These are phyloP conservation scores for Paracentrotus lividus DNA, from an alignment of 53 echinoderm and acorn worm species.

Conservation along the genomic window DNA sequence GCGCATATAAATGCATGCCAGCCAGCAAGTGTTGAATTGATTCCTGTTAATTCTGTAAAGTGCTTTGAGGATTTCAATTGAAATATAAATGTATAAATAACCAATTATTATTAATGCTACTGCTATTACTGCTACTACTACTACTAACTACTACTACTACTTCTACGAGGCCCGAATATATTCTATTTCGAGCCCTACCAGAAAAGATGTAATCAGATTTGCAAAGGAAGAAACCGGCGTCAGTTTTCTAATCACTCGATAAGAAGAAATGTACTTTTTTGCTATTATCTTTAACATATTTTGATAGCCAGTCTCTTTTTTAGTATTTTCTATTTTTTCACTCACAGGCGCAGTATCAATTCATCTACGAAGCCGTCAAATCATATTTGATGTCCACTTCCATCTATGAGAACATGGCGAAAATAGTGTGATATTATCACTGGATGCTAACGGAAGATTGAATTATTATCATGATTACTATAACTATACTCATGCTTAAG, in stretches of 20 bases:
- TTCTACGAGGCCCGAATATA: neutral
- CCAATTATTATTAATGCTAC: too few relatives aligned
- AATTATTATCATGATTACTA: too few relatives aligned
- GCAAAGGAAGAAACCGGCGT: neutral
- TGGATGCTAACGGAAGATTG: neutral
- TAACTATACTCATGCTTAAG: too few relatives aligned
- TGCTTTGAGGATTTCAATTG: too few relatives aligned
- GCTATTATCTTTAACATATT: neutral
- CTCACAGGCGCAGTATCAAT: slow-evolving; percentile 20
- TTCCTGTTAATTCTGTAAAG: too few relatives aligned
- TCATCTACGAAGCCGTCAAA: slow-evolving; percentile 10
- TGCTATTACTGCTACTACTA: too few relatives aligned
- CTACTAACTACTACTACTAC: neutral
- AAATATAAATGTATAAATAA: too few relatives aligned
- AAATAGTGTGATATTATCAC: neutral
- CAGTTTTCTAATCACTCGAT: neutral
- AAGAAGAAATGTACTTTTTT: neutral
- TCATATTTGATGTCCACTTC: slow-evolving; percentile 1
- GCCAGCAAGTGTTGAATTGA: too few relatives aligned
- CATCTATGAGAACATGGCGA: slow-evolving; percentile 58
- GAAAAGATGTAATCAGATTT: neutral
- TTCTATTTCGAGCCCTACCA: too few relatives aligned
- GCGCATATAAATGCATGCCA: too few relatives aligned
- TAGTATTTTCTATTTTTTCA: neutral
- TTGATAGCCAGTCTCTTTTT: neutral